Conservation (phyloP, 2,113 vertebrate species). For the Lagopus muta region DNA sequence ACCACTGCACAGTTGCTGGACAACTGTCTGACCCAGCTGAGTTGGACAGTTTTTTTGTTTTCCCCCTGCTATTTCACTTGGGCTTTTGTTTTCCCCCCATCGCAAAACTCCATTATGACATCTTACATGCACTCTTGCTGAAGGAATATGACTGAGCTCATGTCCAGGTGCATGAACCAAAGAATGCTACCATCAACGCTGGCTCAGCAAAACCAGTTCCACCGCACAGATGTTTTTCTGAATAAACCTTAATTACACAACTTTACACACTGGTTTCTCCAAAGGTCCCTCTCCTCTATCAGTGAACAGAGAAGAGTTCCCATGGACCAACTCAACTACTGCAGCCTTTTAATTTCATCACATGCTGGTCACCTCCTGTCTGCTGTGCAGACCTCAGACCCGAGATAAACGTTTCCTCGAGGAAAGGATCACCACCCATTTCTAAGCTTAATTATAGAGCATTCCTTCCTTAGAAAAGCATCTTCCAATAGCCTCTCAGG, state of each 20-base stretch:
- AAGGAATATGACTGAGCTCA: background rate
- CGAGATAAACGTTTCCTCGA: background rate
- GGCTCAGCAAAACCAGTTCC: background rate
- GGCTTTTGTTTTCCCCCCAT: background rate
- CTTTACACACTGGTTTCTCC: background rate
- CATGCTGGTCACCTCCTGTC: rapidly evolving
- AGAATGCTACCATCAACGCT: rapidly evolving
- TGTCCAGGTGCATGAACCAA: background rate
- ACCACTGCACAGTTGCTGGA: background rate
- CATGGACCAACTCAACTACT: background rate
- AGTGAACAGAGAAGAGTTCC: background rate
- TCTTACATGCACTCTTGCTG: background rate
- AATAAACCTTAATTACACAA: background rate
- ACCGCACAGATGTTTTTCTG: background rate
- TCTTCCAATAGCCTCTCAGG: background rate
- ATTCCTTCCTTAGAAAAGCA: background rate
- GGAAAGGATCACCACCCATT: background rate
- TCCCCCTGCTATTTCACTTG: background rate
- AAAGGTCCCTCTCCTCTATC: background rate
- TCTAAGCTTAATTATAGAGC: background rate
- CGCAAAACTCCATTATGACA: rapidly evolving
- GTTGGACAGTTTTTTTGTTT: background rate
- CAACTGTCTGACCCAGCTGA: background rate
- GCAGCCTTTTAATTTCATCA: background rate
- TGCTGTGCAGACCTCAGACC: background rate